phyloP scores from a whole-genome alignment of 2,888 invertebrate species.

The Morpho achilles region DNA sequence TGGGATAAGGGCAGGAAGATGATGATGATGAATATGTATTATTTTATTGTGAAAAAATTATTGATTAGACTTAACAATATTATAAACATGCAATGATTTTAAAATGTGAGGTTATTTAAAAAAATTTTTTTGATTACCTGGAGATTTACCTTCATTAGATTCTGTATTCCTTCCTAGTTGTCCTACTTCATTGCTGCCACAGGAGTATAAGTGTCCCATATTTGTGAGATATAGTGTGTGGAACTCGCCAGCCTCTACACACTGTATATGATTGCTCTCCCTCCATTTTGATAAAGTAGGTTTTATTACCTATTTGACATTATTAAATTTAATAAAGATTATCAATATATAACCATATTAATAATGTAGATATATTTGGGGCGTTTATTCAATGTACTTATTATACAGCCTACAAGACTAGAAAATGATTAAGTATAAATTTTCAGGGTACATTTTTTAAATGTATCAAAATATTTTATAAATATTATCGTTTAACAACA shows the following conservation, averaged over 20 bases:
- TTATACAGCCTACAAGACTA: not conserved
- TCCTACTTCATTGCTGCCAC: slow-evolving; percentile 95
- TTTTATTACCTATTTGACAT: slow-evolving; percentile 45
- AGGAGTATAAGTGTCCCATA: slow-evolving; percentile 91
- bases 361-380: too few relatives aligned
- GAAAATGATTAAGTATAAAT: not conserved
- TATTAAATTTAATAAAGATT: not conserved
- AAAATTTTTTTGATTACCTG: slow-evolving; percentile 40
- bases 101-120: too few relatives aligned
- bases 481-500: too few relatives aligned
- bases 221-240: slow-evolving; percentile 89
- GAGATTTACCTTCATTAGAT: slow-evolving; percentile 46
- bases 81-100: too few relatives aligned
- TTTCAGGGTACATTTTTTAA: not conserved
- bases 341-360: too few relatives aligned
- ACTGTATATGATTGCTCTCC: slow-evolving; percentile 72
- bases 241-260: slow-evolving; percentile 87
- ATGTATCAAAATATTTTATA: too few relatives aligned
- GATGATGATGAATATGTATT: too few relatives aligned
- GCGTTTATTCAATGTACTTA: too few relatives aligned
- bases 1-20: too few relatives aligned
- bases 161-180: slow-evolving; percentile 87
- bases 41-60: too few relatives aligned
- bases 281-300: slow-evolving; percentile 82
- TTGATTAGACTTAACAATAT: too few relatives aligned